These are phyloP conservation scores for Mesocricetus auratus DNA, from an alignment of 2,113 vertebrate species.

Conservation along the genomic window DNA sequence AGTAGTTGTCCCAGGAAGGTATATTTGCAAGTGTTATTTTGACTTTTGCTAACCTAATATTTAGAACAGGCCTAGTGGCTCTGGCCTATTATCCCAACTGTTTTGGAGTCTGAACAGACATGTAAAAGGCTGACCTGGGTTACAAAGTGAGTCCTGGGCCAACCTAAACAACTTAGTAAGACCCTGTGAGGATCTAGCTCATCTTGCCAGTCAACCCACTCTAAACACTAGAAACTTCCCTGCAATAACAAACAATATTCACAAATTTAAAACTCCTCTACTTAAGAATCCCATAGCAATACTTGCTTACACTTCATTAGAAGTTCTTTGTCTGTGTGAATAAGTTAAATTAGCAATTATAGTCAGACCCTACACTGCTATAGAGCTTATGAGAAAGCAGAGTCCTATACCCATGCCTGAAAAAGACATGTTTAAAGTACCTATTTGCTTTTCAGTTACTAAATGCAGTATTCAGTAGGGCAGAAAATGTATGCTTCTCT, in stretches of 20 bases:
- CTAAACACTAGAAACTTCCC: conserved; percentile 21
- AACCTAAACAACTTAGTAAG: not conserved
- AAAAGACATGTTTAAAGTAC: conserved; percentile 81
- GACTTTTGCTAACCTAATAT: conserved; percentile 56
- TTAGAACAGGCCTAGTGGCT: not conserved
- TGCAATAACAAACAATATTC: conserved; percentile 60
- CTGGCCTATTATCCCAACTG: not conserved
- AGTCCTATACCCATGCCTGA: conserved; percentile 72
- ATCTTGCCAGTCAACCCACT: not conserved
- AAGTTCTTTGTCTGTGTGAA: not conserved
- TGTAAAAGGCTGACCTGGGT: not conserved
- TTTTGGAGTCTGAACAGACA: not conserved
- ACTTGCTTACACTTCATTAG: conserved; percentile 34
- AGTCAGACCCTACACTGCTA: conserved; percentile 76
- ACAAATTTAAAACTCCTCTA: conserved; percentile 14
- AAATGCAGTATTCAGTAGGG: conserved; percentile 79
- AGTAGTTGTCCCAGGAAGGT: not conserved
- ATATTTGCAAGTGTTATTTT: conserved; percentile 61
- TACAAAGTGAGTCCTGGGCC: not conserved
- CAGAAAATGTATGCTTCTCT: conserved; percentile 79
- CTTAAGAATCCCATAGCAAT: not conserved
- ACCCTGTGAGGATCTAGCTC: not conserved
- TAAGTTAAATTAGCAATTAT: conserved; percentile 78
- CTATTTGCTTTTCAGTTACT: conserved; percentile 79
- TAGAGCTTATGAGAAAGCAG: conserved; percentile 77